Percentiles rank a stretch among this genome's conserved stretches.
Conservation (phyloP, 1,140 invertebrate species). For the Bombus affinis region DNA sequence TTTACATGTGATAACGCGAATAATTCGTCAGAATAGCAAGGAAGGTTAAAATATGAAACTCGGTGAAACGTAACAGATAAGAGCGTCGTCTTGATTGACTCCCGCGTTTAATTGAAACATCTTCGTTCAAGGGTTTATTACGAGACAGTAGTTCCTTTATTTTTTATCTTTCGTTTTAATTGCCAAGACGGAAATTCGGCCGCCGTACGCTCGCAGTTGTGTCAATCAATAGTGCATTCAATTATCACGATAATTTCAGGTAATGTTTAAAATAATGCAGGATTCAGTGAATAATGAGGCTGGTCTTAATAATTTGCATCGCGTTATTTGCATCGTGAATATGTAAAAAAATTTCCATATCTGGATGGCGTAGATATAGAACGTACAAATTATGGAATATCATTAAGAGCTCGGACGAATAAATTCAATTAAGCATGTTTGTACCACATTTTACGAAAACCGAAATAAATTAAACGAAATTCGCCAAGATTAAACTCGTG, state of each 20-base stretch:
- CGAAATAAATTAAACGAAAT: background rate
- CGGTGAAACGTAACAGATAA: background rate
- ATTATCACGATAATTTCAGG: background rate
- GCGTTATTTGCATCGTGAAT: background rate
- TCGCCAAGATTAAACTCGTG: background rate
- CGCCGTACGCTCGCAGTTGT: too few species aligned
- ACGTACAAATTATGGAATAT: conserved; percentile 1
- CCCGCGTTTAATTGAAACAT: background rate
- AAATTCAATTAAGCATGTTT: background rate
- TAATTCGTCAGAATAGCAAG: background rate
- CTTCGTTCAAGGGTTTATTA: background rate
- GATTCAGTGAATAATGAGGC: background rate
- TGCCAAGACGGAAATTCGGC: too few species aligned
- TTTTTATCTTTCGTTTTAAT: too few species aligned
- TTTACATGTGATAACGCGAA: background rate
- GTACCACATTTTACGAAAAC: background rate
- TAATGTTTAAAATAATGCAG: background rate
- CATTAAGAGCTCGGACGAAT: background rate
- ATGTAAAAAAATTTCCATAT: background rate
- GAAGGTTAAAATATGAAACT: background rate
- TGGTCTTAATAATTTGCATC: background rate
- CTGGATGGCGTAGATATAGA: background rate
- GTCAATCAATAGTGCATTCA: background rate
- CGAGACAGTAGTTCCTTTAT: too few species aligned
- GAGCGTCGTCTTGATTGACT: background rate